These are phyloP conservation scores for Babylonia areolata DNA, from an alignment of 1,140 invertebrate species.

Conservation along the genomic window DNA sequence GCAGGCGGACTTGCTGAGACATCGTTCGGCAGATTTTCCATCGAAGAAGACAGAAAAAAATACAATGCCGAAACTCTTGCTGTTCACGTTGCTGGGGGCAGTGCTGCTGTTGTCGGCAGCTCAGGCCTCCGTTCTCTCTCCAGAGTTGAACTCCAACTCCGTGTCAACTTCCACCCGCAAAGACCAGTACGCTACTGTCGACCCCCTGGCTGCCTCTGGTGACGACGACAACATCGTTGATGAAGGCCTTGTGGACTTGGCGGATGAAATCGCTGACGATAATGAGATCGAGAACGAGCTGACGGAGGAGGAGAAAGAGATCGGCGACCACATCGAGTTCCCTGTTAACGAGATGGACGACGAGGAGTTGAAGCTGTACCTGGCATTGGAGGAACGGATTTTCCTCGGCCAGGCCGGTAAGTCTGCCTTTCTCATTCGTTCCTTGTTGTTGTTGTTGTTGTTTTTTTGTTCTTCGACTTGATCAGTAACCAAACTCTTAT, in stretches of 20 bases:
- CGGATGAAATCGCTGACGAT: background rate
- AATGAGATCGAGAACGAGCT: background rate
- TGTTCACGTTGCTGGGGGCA: background rate
- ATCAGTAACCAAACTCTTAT: too few relatives aligned
- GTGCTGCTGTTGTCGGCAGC: background rate
- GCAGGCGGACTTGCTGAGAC: too few relatives aligned
- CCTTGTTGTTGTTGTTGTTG: too few relatives aligned
- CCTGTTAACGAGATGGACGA: constrained; percentile 1
- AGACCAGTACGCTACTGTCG: background rate
- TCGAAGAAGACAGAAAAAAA: too few relatives aligned
- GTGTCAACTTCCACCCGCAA: background rate
- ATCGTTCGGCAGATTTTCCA: too few relatives aligned
- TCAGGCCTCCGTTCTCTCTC: background rate
- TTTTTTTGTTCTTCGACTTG: too few relatives aligned
- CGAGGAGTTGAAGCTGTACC: background rate
- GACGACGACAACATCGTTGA: background rate
- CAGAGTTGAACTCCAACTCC: background rate
- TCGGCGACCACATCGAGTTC: background rate
- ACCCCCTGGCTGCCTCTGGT: background rate
- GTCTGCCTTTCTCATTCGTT: too few relatives aligned
- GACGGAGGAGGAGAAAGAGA: background rate
- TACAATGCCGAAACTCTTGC: background rate
- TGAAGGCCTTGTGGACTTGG: background rate
- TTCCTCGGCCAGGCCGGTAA: background rate
- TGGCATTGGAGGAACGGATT: background rate